Base-by-base conservation (phyloP, 2,888 invertebrate genomes). In the Phaedon cochleariae region DNA sequence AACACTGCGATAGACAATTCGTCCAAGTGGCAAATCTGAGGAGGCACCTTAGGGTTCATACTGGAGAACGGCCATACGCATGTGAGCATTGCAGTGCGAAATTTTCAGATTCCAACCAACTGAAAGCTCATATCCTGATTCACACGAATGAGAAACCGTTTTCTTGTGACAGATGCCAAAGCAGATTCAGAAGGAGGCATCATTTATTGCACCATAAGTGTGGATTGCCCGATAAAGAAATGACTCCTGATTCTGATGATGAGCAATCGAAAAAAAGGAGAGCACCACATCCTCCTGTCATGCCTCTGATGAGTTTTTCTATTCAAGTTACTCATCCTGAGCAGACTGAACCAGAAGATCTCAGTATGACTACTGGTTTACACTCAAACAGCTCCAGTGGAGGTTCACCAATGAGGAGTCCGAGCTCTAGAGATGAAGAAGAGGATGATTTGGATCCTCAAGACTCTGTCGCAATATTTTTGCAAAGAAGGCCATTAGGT, bases 21-120 rank as follows among this genome's bases (percentile, higher is more conserved):
- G 96, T 96, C 37, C 96, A 96, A 83, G 96, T 96, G 41, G 96
- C 96, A 12, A 96, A 96, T 82, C 86, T 96, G 37, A 86, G 96
- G 5, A 89, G 96, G 7, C 96, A 96, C 79, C 85, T 95, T 45
- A 88, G 96, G 59, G 96, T 96, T 0, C 96, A 96, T 83, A 96
- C 96, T 0, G 96, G 96, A 1, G 96, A 96, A 83, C 87, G 93
- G 17, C 96, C 96, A 0, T 96, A 95, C 83, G 90, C 91, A 10
- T 96, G 96, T 83, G 91, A 93, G 70, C 87, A 93, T 64, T 96
- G 96, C 83, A 88, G 92, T 6, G 91, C 94, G 37, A 90, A 92
- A 72, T 96, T 96, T 84, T 94, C 95, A 68, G 96, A 96, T 83
- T 94, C 94, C 5, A 96, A 96, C 81, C 96, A 96, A 82, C 85